Evolutionary conservation across 2,113 vertebrate genomes (phyloP), one percentile per base, ranked within the genome.

Genomic region (Gallinago media): DNA sequence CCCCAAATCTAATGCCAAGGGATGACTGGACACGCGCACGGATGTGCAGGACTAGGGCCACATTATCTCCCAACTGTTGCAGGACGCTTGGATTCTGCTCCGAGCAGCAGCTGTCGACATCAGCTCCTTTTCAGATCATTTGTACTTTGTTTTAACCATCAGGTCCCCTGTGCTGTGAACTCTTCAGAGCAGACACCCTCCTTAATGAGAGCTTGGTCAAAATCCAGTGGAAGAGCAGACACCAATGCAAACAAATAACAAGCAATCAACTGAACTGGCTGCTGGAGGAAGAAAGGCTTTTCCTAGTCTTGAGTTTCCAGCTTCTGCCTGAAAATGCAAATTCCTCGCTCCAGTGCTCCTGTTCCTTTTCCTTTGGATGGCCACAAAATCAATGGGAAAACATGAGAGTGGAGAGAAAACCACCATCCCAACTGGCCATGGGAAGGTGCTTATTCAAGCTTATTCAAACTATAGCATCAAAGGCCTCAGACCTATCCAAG

Each of bases 351-450:
- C 73, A 73, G 40, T 5, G 47, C 21, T 52, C 44, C 34, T 46
- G 42, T n/a, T 80, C 42, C 50, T 71, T 44, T 81, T 52, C 61
- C 49, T 50, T 19, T 40, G 50, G 65, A 25, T 14, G 26, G 56
- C 12, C 38, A 49, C 18, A 21, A 49, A 55, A 61, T 23, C 32
- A 46, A 34, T 9, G 12, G 38, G 25, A 29, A 65, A 70, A 71
- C 29, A 34, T 6, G 52, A 65, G n/a, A 75, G 68, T 0, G 2
- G 44, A 76, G 36, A 52, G 47, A 42, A 77, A 73, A 49, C 3
- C 77, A 40, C 0, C 6, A 61, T 59, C 73, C 34, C 68, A 77
- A 10, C 67, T 16, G 49, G 49, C 12, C 2, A 56, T 0, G 0
- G 38, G 21, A 84, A 80, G 54, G 22, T 42, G 68, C 25, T 88